Base-by-base conservation (phyloP, 2,888 invertebrate species). In the Cynaeus angustus region DNA sequence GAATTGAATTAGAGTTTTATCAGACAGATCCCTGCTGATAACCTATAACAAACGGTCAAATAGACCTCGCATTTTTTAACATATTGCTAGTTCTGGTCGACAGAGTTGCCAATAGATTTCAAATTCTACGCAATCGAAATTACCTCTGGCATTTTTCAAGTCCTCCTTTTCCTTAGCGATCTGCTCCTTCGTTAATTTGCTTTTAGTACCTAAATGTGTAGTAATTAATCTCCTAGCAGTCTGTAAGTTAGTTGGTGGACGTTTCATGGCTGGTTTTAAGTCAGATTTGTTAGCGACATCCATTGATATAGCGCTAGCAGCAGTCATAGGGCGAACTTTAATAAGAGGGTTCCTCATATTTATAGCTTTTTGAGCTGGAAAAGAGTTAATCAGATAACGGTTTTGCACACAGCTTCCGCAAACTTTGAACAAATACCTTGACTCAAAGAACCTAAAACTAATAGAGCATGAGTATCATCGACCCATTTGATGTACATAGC, bases 401-500 rank as follows among this genome's bases (percentile, higher is more conserved):
- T n/a, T n/a, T n/a, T n/a, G n/a, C 4, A 21, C 6, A 33, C 7
- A 33, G 33, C 33, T 33, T 33, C 33, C 33, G 33, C 3, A 7
- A 33, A 33, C 33, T 33, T 33, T 33, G 33, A 33, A n/a, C 33
- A 33, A 28, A 12, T 78, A 85, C 85, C 85, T 83, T 84, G 84
- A 59, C 78, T 79, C 3, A 79, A 77, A 48, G 84, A 81, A 12
- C 84, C 84, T 59, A 85, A 76, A 43, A 85, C 83, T 55, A 85
- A 75, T 43, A 85, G 76, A 12, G 84, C 85, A 71, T 84, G 84
- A n/a, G 85, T 85, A 66, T 85, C 83, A 74, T 84, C 83, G 14
- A 84, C 82, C 85, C 84, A 85, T 75, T 84, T 83, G 50, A 85
- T 77, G 68, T 85, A 84, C 82, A 84, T 84, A 0, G 83, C 78